Conservation (phyloP, 2,888 invertebrate species). For the Thereva unica region DNA sequence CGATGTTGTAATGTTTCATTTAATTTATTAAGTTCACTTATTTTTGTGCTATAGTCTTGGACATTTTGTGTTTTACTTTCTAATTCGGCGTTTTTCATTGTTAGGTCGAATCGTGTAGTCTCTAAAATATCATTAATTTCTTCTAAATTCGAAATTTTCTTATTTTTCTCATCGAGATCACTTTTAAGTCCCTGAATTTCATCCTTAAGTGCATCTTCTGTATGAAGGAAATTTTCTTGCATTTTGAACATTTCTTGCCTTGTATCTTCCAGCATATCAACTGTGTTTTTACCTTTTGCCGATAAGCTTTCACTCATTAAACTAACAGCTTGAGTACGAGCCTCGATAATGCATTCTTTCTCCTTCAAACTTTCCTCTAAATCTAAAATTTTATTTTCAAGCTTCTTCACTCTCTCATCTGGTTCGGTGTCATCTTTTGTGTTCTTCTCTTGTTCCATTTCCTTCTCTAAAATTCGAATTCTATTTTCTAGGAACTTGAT, state of each 20-base stretch:
- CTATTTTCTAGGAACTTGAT: conserved; percentile 55
- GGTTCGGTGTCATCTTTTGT: conserved; percentile 34
- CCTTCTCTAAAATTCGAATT: conserved; percentile 52
- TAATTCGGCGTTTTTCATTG: conserved; percentile 59
- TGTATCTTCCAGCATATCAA: conserved; percentile 76
- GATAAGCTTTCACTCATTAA: conserved; percentile 73
- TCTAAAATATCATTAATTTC: conserved; percentile 63
- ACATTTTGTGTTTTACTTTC: conserved; percentile 57
- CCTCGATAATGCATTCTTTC: conserved; percentile 81
- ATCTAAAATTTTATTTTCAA: conserved; percentile 66
- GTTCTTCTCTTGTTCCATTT: conserved; percentile 50
- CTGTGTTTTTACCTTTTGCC: conserved; percentile 66
- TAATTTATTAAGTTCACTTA: conserved; percentile 45
- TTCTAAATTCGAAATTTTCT: conserved; percentile 62
- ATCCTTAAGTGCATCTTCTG: conserved; percentile 72
- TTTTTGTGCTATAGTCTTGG: conserved; percentile 48
- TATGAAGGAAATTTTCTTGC: conserved; percentile 75
- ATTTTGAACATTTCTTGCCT: conserved; percentile 76
- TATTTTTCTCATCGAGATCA: conserved; percentile 63
- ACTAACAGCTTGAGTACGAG: conserved; percentile 77
- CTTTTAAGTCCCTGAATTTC: conserved; percentile 65
- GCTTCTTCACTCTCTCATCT: conserved; percentile 38
- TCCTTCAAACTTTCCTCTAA: conserved; percentile 80
- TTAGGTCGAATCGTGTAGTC: conserved; percentile 60
- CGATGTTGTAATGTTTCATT: conserved; percentile 46